Conservation (phyloP, 1,140 invertebrate genomes). For the Drosophila bocki region DNA sequence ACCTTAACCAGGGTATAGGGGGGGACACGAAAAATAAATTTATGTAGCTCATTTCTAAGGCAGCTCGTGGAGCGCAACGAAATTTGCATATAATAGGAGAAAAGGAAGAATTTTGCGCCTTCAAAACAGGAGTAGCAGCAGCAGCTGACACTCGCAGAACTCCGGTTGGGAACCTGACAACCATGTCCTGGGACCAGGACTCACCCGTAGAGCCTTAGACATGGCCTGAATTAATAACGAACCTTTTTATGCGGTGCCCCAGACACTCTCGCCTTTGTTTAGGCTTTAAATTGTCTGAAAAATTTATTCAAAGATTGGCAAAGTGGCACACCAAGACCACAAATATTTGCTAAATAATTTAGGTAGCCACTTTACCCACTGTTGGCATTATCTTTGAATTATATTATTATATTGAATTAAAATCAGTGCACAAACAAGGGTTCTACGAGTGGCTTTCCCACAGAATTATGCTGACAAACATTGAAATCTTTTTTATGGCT, state of each 20-base stretch:
- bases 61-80: constrained; percentile 38
- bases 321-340: constrained; percentile 26
- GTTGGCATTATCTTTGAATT: constrained; percentile 45
- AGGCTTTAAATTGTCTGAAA: constrained; percentile 62
- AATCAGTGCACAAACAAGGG: constrained; percentile 42
- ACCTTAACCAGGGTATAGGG: constrained; percentile 1
- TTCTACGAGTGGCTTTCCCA: constrained; percentile 6
- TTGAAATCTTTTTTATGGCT: constrained; percentile 33
- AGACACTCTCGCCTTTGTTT: constrained; percentile 13
- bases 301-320: constrained; percentile 67
- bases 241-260: constrained; percentile 64
- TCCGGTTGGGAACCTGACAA: constrained; percentile 29
- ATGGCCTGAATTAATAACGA: constrained; percentile 74
- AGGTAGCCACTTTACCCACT: constrained; percentile 22
- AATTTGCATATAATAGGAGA: constrained; percentile 77
- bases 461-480: constrained; percentile 42
- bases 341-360: constrained; percentile 76
- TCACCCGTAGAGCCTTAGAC: constrained; percentile 31
- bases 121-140: constrained; percentile 11
- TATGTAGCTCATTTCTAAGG: constrained; percentile 73
- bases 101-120: constrained; percentile 44
- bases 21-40: constrained; percentile 40
- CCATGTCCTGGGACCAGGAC: constrained; percentile 11
- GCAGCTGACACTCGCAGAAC: constrained; percentile 50
- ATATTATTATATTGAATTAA: constrained; percentile 55